phyloP scores from a whole-genome alignment of 2,113 vertebrate species.

The Danionella cerebrum region DNA sequence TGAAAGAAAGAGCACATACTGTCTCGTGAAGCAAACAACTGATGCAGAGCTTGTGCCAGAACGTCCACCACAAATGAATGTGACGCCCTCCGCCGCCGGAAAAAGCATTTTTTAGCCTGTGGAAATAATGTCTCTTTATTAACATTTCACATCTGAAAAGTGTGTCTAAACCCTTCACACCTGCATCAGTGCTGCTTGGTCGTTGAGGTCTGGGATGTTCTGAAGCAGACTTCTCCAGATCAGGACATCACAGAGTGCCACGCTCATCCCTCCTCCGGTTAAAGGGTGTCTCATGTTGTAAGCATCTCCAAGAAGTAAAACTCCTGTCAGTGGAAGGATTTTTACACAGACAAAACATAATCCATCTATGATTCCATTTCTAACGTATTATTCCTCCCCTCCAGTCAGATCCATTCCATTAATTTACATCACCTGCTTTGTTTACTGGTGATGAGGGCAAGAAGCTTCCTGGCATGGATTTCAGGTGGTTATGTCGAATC shows the following conservation, averaged over 20 bases:
- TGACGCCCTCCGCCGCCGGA: constrained; percentile 86
- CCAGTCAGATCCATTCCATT: no score
- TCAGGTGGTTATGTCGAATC: constrained; percentile 79
- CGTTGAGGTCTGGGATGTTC: constrained; percentile 78
- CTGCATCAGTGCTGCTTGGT: constrained; percentile 75
- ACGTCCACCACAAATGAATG: constrained; percentile 97
- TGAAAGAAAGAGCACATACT: constrained; percentile 61
- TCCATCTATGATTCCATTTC: no score
- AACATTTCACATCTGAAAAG: background rate
- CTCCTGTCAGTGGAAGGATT: constrained; percentile 61
- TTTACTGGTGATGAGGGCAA: constrained; percentile 86
- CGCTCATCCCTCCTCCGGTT: constrained; percentile 93
- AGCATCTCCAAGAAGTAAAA: constrained; percentile 90
- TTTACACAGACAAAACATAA: no score
- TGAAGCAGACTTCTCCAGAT: constrained; percentile 81
- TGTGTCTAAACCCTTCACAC: constrained; percentile 49
- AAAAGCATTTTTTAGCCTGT: constrained; percentile 89
- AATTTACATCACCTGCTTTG: constrained; percentile 93
- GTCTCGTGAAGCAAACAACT: constrained; percentile 86
- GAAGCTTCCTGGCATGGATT: constrained; percentile 92
- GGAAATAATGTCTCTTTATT: background rate
- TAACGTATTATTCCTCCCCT: no score
- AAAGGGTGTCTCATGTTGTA: constrained; percentile 96
- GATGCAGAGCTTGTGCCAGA: constrained; percentile 90
- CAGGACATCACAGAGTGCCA: constrained; percentile 81